Percentiles rank a stretch among this genome's conserved stretches.
phyloP scores from a whole-genome alignment of 1,140 invertebrate genomes.

The Acromyrmex charruanus region DNA sequence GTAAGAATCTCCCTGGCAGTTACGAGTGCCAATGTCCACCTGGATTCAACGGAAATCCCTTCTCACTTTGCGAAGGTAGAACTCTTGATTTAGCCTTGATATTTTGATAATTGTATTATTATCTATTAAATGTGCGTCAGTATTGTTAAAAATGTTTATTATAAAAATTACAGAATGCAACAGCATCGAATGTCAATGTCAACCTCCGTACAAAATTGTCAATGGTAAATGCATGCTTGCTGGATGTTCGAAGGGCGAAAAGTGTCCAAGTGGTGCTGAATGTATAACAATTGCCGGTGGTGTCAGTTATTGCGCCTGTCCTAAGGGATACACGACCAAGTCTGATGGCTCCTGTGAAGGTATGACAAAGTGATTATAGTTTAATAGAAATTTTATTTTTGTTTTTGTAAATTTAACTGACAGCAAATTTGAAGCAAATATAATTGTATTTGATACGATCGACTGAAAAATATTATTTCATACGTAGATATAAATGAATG shows the following conservation, averaged over 20 bases:
- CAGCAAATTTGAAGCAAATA: neutral
- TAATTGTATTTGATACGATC: neutral
- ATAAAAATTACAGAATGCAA: slow-evolving; percentile 89
- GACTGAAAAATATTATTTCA: slow-evolving; percentile 4
- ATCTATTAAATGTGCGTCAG: neutral
- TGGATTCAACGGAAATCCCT: slow-evolving; percentile 96
- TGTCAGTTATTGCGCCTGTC: slow-evolving; percentile 96
- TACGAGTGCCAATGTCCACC: slow-evolving; percentile 96
- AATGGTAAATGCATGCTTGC: slow-evolving; percentile 94
- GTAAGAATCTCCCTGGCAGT: slow-evolving; percentile 97
- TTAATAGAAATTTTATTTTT: neutral
- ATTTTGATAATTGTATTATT: slow-evolving; percentile 1
- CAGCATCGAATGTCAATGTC: slow-evolving; percentile 94
- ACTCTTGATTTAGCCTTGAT: neutral
- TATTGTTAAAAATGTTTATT: neutral
- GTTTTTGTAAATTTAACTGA: neutral
- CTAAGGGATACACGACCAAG: slow-evolving; percentile 92
- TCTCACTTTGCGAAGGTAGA: slow-evolving; percentile 91
- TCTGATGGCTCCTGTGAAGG: slow-evolving; percentile 92
- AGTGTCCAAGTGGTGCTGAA: slow-evolving; percentile 93
- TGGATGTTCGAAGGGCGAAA: slow-evolving; percentile 92
- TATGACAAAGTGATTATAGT: slow-evolving; percentile 63
- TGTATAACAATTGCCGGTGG: slow-evolving; percentile 96
- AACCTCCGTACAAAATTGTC: slow-evolving; percentile 94
- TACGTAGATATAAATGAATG: slow-evolving; percentile 93